These are phyloP conservation scores for Ephestia elutella DNA, from an alignment of 1,140 invertebrate species.

Conservation along the genomic window DNA sequence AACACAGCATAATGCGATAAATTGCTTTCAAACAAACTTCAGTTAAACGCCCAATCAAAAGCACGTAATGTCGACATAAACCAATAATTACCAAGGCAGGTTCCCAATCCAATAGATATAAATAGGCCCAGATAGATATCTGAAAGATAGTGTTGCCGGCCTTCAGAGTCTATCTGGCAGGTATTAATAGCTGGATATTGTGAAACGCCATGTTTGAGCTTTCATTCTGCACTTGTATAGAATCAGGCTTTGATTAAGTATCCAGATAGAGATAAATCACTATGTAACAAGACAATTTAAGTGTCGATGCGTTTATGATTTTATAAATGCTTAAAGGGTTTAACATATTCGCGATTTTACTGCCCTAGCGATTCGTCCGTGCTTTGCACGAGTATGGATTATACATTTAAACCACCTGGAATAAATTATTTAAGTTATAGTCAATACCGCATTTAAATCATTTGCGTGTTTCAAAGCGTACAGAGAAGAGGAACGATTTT, in stretches of 20 bases:
- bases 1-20: neutral
- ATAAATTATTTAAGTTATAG: no score
- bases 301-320: neutral
- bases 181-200: slow-evolving; percentile 12
- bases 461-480: no score
- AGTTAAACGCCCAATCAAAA: neutral
- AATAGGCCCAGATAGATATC: neutral
- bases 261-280: neutral
- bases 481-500: no score
- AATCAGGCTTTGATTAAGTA: neutral
- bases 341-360: no score
- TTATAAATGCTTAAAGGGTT: neutral
- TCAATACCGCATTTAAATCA: no score
- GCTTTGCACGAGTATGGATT: no score
- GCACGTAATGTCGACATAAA: neutral
- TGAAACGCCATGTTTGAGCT: slow-evolving; percentile 7
- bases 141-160: neutral
- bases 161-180: slow-evolving; percentile 8
- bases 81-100: neutral
- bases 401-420: no score
- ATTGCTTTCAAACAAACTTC: neutral
- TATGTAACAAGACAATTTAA: neutral
- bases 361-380: no score
- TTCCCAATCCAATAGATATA: neutral
- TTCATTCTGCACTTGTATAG: slow-evolving; percentile 5